Conservation (phyloP, 2,888 invertebrate species). For the Zelleria hepariella region DNA sequence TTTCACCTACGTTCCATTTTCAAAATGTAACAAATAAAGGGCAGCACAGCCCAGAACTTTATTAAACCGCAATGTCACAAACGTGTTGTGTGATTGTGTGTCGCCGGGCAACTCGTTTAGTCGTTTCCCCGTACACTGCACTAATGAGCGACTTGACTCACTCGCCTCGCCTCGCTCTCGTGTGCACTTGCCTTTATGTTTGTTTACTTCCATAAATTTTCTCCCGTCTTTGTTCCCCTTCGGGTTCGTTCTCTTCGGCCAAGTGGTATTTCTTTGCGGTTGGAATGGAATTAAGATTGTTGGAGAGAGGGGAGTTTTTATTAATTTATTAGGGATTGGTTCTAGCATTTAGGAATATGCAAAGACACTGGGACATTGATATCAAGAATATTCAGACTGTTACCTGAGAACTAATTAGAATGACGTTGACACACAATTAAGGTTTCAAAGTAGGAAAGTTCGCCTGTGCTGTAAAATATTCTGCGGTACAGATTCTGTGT, state of each 20-base stretch:
- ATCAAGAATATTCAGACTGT: too few species aligned
- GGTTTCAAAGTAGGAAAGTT: too few species aligned
- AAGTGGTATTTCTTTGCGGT: not conserved
- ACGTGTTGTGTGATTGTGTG: not conserved
- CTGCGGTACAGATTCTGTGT: too few species aligned
- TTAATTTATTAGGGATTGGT: too few species aligned
- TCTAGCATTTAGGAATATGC: too few species aligned
- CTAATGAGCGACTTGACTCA: constrained; percentile 5
- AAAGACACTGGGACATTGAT: too few species aligned
- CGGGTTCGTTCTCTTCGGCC: not conserved
- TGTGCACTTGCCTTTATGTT: not conserved
- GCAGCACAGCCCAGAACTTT: not conserved
- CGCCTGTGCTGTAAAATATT: too few species aligned
- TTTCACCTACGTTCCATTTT: not conserved
- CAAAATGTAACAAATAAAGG: not conserved
- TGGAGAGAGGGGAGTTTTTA: not conserved
- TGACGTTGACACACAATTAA: too few species aligned
- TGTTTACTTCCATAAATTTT: not conserved
- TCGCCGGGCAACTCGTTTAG: not conserved
- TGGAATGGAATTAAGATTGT: not conserved
- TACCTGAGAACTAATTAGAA: too few species aligned
- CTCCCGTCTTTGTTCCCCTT: not conserved
- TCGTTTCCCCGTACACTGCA: not conserved
- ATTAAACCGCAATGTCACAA: not conserved
- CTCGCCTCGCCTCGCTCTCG: not conserved